Evolutionary conservation across 1,140 invertebrate species (phyloP), one percentile per base, ranked within the genome.

Genomic region (Drusus annulatus): DNA sequence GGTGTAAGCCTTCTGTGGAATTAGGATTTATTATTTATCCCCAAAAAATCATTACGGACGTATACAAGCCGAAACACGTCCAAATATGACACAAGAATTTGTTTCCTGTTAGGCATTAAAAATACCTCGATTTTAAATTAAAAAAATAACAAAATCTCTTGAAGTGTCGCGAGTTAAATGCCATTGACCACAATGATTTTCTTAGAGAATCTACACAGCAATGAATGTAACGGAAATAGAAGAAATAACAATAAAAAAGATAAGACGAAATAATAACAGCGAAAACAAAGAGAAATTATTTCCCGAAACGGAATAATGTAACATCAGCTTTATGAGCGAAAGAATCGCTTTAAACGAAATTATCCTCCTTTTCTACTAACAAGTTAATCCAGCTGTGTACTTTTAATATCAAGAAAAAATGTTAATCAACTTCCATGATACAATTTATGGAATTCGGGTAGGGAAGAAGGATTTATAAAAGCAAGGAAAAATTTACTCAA

Each of bases 351-450:
- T 51, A 51, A 71, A 19, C 16, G n/a, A 71, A 71, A 71, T 71
- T 71, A 71, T 71, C 68, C 16, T 51, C 68, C 19, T 50, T 71
- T 45, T 71, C n/a, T 71, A 71, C 36, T 50, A 71, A 71, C 68
- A 71, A 71, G 68, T 50, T 71, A 71, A 71, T 71, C 68, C 68
- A 71, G 31, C 68, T 50, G 68, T 50, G 36, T 65, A 50, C 31
- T 45, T 71, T 71, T 71, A 71, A 71, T 71, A 71, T 71, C 68
- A 50, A 50, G 68, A 45, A 45, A 45, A 71, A 71, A 71, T 71
- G 68, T 71, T 71, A 71, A 71, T 71, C 31, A 71, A 71, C 31
- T 71, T 71, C n/a, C 45, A 51, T 71, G 17, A 71, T 71, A 50
- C 36, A 71, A 71, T 50, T 45, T 71, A 71, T 71, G 68, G 68